Conservation (phyloP, 2,113 vertebrate species). For the Jacana jacana region DNA sequence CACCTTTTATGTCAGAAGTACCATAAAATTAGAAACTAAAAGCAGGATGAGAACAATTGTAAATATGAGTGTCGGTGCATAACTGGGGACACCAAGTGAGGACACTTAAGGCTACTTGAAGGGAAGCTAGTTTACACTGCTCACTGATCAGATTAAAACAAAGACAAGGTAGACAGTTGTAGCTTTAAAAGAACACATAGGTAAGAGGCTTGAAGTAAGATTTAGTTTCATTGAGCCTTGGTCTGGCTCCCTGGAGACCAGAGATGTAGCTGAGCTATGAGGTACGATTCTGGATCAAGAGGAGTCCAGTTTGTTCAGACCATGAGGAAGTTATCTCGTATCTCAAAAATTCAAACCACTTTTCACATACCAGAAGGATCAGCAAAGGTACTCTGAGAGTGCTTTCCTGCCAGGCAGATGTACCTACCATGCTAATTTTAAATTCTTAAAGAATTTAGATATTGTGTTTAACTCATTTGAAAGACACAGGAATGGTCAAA, state of each 20-base stretch:
- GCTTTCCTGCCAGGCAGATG: neutral
- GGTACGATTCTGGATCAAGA: neutral
- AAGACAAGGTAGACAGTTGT: neutral
- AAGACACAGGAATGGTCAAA: neutral
- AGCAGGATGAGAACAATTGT: neutral
- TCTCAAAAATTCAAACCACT: neutral
- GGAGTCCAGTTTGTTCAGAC: neutral
- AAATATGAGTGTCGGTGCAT: neutral
- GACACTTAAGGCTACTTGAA: neutral
- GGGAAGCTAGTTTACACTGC: neutral
- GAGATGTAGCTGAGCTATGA: neutral
- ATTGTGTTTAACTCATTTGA: neutral
- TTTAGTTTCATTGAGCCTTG: neutral
- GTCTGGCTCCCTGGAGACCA: neutral
- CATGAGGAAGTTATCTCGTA: neutral
- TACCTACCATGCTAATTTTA: neutral
- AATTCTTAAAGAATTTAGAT: neutral
- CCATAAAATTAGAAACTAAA: neutral
- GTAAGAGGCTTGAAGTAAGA: neutral
- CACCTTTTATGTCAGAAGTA: neutral
- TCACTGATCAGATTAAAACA: neutral
- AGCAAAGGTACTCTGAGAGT: neutral
- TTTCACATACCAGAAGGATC: neutral
- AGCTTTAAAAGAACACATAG: neutral
- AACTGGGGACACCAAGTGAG: neutral